Evolutionary conservation across 53 echinoderm and acorn worm genomes (phyloP).

Genomic region (Paelopatides confundens): DNA sequence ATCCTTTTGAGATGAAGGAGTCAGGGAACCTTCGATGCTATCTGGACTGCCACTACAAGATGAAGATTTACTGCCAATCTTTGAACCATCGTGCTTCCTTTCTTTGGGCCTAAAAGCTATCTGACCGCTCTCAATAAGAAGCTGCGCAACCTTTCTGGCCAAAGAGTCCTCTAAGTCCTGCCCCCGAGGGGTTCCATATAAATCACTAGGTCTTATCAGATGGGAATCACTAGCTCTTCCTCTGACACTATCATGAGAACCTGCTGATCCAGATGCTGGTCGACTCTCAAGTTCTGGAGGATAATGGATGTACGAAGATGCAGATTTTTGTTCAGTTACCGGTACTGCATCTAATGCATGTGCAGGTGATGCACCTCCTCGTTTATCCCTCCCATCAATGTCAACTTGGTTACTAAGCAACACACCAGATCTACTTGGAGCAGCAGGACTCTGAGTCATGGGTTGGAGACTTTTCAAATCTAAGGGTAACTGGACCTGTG

Average conservation of each 20-base stretch:
- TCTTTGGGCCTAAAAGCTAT: not conserved
- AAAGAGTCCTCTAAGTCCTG: slow-evolving; percentile 71
- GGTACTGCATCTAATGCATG: not conserved
- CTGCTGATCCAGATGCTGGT: slow-evolving; percentile 47
- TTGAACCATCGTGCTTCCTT: slow-evolving; percentile 24
- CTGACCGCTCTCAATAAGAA: slow-evolving; percentile 67
- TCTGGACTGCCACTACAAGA: slow-evolving; percentile 92
- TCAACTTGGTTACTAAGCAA: not conserved
- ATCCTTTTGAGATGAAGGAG: slow-evolving; percentile 38
- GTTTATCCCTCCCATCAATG: not conserved
- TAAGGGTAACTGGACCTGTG: slow-evolving; percentile 83
- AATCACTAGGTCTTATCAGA: slow-evolving; percentile 27
- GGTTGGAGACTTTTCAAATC: slow-evolving; percentile 76
- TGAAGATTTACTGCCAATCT: slow-evolving; percentile 71
- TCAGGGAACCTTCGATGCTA: slow-evolving; percentile 83
- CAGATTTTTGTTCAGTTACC: not conserved
- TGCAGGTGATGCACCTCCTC: not conserved
- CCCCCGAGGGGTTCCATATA: slow-evolving; percentile 11
- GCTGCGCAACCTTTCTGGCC: slow-evolving; percentile 83
- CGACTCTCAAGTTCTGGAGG: slow-evolving; percentile 81
- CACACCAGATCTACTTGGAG: slow-evolving; percentile 53
- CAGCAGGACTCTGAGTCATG: slow-evolving; percentile 35
- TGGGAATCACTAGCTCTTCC: slow-evolving; percentile 27
- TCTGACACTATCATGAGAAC: no score
- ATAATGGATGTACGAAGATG: slow-evolving; percentile 86